Evolutionary conservation across 2,113 vertebrate genomes (phyloP).

Genomic region (Australoheros scitulus): DNA sequence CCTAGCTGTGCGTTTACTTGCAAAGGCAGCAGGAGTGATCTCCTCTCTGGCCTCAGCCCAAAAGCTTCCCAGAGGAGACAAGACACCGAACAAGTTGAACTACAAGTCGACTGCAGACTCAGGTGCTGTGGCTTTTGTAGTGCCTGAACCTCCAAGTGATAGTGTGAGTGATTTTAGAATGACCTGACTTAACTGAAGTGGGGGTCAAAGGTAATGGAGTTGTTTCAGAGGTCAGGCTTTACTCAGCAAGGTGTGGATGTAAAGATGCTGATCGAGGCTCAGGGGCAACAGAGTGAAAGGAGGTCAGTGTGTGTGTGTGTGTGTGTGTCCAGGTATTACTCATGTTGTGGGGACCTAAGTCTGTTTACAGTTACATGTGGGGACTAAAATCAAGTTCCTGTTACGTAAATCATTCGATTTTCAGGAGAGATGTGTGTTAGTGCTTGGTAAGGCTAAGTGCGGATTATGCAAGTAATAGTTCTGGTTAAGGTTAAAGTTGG

Average conservation of each 20-base stretch:
- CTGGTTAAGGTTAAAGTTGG: neutral
- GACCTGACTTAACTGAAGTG: neutral
- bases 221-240: constrained; percentile 30
- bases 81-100: constrained; percentile 33
- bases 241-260: constrained; percentile 27
- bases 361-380: neutral
- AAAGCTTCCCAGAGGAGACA: neutral
- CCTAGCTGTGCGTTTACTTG: constrained; percentile 24
- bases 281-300: constrained; percentile 6
- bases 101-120: constrained; percentile 22
- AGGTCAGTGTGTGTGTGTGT: constrained; percentile 3
- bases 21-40: constrained; percentile 14
- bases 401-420: neutral
- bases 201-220: constrained; percentile 19
- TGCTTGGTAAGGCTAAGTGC: neutral
- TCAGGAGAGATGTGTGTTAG: neutral
- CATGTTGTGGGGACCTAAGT: neutral
- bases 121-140: neutral
- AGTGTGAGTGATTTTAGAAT: constrained; percentile 3
- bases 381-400: neutral
- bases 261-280: constrained; percentile 21
- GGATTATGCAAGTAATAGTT: neutral
- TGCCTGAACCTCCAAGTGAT: neutral
- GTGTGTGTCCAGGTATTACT: neutral
- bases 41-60: constrained; percentile 25